A percentile compares a stretch with the other conserved stretches of the same genome.
phyloP scores from a whole-genome alignment of 1,140 invertebrate genomes.

The Cyclina sinensis region DNA sequence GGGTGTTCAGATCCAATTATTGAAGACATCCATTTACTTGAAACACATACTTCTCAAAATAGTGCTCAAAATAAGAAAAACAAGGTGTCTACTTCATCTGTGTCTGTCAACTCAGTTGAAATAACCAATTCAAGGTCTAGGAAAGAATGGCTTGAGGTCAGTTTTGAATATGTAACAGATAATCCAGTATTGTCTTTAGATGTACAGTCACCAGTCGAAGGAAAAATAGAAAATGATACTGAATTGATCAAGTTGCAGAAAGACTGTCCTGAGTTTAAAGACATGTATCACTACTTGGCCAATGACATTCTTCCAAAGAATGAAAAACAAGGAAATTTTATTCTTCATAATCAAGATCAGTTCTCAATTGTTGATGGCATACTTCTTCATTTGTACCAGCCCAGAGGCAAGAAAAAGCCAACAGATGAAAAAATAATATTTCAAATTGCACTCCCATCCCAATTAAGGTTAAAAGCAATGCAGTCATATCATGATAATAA shows the following conservation, averaged over 20 bases:
- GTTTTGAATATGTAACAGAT: not conserved
- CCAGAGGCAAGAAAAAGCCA: too few relatives aligned
- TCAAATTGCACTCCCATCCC: constrained; percentile 63
- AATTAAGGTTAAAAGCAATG: constrained; percentile 54
- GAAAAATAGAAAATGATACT: not conserved
- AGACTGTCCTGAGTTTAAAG: constrained; percentile 15
- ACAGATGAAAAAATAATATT: constrained; percentile 4
- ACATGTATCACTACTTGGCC: constrained; percentile 49
- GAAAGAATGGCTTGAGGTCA: not conserved
- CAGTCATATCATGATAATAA: not conserved
- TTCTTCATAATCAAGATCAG: constrained; percentile 56
- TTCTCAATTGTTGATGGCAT: constrained; percentile 68
- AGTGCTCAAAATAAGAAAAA: too few relatives aligned
- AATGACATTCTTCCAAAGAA: constrained; percentile 52
- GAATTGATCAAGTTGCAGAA: too few relatives aligned
- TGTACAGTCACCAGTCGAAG: not conserved
- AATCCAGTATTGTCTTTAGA: not conserved
- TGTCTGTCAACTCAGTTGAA: too few relatives aligned
- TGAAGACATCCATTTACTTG: too few relatives aligned
- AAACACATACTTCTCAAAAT: too few relatives aligned
- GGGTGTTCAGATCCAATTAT: too few relatives aligned
- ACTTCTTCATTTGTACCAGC: constrained; percentile 66
- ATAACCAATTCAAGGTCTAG: too few relatives aligned
- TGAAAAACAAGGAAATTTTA: constrained; percentile 2
- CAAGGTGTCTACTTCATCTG: too few relatives aligned